These are phyloP conservation scores for Otus sunia DNA, from an alignment of 2,113 vertebrate genomes.

Conservation along the genomic window DNA sequence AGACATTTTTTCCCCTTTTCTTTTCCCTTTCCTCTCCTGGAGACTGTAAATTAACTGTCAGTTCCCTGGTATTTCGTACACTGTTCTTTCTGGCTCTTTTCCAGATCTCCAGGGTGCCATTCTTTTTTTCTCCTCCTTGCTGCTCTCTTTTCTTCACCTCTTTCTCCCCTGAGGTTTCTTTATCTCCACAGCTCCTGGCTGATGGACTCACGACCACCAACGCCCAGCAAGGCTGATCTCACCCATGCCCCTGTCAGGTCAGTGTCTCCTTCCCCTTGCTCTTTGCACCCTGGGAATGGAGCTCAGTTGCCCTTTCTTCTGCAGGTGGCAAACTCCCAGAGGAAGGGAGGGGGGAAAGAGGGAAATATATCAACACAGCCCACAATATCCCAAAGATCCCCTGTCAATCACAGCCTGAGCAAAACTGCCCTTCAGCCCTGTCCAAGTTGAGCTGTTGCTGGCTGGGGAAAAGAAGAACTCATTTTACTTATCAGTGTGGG, in stretches of 20 bases:
- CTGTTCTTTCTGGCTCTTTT: conserved; percentile 12
- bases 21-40: neutral
- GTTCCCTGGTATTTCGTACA: neutral
- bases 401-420: neutral
- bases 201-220: neutral
- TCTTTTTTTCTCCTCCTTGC: neutral
- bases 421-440: neutral
- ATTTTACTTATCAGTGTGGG: neutral
- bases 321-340: neutral
- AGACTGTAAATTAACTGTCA: conserved; percentile 37
- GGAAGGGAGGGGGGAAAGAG: neutral
- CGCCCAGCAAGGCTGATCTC: neutral
- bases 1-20: neutral
- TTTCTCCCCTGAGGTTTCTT: neutral
- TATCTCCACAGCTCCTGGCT: neutral
- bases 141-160: neutral
- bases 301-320: neutral
- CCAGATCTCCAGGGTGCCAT: conserved; percentile 25
- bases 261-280: neutral
- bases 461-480: neutral
- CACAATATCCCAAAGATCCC: neutral
- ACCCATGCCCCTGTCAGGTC: neutral
- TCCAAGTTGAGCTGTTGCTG: neutral
- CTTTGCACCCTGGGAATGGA: neutral
- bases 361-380: neutral